Conservation (phyloP, 2,113 vertebrate genomes). For the Panurus biarmicus region DNA sequence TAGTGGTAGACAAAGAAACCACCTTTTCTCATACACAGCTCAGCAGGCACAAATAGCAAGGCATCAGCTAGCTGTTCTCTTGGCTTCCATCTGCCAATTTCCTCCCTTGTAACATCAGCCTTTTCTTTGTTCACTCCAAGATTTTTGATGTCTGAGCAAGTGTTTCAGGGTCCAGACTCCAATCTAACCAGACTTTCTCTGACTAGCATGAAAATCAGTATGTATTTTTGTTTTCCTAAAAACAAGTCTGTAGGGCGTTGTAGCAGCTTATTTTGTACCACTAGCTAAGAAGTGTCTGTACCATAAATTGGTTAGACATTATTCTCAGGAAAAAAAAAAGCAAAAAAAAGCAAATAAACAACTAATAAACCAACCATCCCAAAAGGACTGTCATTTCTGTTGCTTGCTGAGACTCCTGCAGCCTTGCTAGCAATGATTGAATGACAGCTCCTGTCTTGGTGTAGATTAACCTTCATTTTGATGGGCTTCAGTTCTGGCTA, state of each 20-base stretch:
- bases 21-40: neutral
- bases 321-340: neutral
- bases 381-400: neutral
- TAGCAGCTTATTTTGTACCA: neutral
- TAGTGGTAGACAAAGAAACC: neutral
- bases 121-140: neutral
- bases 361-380: neutral
- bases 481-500: neutral
- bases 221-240: neutral
- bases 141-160: neutral
- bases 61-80: neutral
- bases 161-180: neutral
- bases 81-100: neutral
- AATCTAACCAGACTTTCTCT: neutral
- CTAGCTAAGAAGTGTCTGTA: neutral
- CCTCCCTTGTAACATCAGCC: neutral
- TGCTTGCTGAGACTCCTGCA: neutral
- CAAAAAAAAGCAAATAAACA: neutral
- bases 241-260: neutral
- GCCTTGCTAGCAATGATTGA: neutral
- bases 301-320: neutral
- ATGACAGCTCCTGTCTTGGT: neutral
- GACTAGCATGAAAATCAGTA: neutral
- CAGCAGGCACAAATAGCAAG: neutral
- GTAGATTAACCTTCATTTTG: constrained; percentile 15